Evolutionary conservation across 2,888 invertebrate genomes (phyloP).

Genomic region (Athalia circularis): DNA sequence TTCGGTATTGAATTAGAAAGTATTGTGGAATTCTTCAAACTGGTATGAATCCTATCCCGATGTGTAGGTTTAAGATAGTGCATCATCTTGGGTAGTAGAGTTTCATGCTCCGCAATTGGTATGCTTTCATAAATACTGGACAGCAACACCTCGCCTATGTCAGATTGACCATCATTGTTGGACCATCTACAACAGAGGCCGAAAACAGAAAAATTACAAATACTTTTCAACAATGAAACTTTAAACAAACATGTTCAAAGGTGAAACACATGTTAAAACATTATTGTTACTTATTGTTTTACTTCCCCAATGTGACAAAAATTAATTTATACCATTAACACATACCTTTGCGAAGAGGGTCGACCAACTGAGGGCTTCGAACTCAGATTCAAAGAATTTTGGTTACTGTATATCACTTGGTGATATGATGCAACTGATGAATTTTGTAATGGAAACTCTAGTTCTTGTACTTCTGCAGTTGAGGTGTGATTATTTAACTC

Average conservation of each 20-base stretch:
- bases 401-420: background rate
- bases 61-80: conserved; percentile 9
- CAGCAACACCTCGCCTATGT: no score
- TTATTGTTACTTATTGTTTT: no score
- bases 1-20: background rate
- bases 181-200: no score
- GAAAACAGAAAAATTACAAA: no score
- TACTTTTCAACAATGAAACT: no score
- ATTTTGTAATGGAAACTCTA: background rate
- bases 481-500: background rate
- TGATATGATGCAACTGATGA: background rate
- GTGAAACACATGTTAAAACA: no score
- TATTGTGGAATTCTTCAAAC: conserved; percentile 19
- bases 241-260: no score
- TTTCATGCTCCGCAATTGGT: conserved; percentile 1
- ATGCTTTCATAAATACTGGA: no score
- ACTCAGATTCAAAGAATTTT: background rate
- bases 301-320: no score
- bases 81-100: conserved; percentile 21
- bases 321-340: background rate
- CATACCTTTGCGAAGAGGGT: conserved; percentile 12
- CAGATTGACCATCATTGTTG: background rate
- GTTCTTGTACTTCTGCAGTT: background rate
- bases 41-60: conserved; percentile 3
- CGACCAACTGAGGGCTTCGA: no score